Conservation (phyloP, 2,113 vertebrate species). For the Chroicocephalus ridibundus region DNA sequence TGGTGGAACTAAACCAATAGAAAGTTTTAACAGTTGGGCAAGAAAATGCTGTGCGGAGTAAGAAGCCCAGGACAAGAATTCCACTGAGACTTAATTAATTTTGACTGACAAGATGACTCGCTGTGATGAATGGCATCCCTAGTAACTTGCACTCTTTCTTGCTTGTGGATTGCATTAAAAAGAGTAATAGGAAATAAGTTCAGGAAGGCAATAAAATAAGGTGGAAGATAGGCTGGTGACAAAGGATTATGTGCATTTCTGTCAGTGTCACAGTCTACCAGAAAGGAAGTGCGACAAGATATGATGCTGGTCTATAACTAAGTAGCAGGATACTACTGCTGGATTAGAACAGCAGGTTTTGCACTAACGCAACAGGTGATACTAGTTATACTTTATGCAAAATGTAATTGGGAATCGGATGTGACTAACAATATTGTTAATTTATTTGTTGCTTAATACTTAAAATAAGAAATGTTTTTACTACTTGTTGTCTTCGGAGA, state of each 20-base stretch:
- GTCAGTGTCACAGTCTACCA: neutral
- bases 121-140: neutral
- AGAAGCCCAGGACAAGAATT: accelerated
- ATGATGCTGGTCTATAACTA: neutral
- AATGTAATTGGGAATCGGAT: neutral
- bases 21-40: neutral
- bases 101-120: neutral
- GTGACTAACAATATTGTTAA: neutral
- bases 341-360: neutral
- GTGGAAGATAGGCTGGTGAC: neutral
- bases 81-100: neutral
- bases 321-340: neutral
- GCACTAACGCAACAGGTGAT: neutral
- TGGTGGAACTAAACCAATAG: neutral
- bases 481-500: neutral
- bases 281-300: neutral
- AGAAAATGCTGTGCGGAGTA: neutral
- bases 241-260: neutral
- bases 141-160: neutral
- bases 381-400: neutral
- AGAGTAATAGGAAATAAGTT: neutral
- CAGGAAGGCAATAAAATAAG: neutral
- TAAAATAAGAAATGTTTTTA: neutral
- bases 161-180: neutral
- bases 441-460: neutral